Evolutionary conservation across 2,797 vertebrate genomes (phyloP).

Genomic region (Argentina silus): DNA sequence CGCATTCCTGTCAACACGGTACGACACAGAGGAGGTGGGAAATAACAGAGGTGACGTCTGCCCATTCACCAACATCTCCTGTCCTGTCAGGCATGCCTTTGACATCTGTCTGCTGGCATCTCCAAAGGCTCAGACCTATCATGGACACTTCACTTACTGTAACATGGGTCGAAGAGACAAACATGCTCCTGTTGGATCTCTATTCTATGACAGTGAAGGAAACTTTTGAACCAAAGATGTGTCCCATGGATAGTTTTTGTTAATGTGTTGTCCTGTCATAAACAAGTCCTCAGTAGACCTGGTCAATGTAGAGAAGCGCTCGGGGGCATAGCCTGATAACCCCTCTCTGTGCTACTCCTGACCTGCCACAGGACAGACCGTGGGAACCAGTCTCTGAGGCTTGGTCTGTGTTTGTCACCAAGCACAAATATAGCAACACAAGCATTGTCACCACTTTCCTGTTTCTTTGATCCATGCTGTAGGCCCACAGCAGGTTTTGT

Average conservation of each 20-base stretch:
- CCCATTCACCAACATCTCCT: neutral
- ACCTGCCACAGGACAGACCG: slow-evolving; percentile 3
- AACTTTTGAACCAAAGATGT: neutral
- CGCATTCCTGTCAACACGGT: neutral
- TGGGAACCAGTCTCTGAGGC: slow-evolving; percentile 16
- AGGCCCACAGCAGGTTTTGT: neutral
- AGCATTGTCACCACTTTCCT: slow-evolving; percentile 63
- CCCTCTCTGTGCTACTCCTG: neutral
- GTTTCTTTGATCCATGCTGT: slow-evolving; percentile 9
- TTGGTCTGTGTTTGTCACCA: slow-evolving; percentile 35
- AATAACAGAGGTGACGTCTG: neutral
- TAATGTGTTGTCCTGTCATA: neutral
- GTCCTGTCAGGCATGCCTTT: neutral
- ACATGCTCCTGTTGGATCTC: neutral
- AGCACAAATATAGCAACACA: slow-evolving; percentile 60
- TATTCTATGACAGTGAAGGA: neutral
- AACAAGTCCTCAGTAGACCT: neutral
- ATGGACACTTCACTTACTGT: slow-evolving; percentile 58
- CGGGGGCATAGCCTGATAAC: neutral
- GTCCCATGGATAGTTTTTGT: neutral
- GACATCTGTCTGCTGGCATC: slow-evolving; percentile 53
- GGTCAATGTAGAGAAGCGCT: neutral
- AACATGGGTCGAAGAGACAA: neutral
- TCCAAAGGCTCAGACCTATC: slow-evolving; percentile 23
- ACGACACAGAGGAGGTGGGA: neutral